Base-by-base conservation (phyloP, 2,797 vertebrate genomes). In the Lophius americanus region DNA sequence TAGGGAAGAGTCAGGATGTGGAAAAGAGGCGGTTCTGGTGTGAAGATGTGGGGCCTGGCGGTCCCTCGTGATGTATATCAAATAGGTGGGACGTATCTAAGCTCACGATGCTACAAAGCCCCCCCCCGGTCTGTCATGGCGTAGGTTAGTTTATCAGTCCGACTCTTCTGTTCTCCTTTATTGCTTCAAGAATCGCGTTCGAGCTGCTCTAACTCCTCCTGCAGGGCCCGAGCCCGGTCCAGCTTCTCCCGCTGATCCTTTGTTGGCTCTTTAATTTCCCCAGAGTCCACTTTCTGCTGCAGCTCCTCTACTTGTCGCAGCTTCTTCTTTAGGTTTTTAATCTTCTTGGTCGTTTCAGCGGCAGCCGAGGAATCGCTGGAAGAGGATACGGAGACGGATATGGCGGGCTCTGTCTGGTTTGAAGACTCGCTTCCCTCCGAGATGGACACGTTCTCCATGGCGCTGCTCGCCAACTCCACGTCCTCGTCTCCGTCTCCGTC, bases 281-380 rank as follows among this genome's bases (percentile, higher is more conserved):
- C 97, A 0, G 92, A 92, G 90, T 95, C 93, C 81, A 99, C 78
- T 83, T 96, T 95, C 66, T 94, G 96, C 91, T 95, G 93, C 81
- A 99, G 80, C 13, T 98, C 96, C 83, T 97, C 95, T 8, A 96
- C 93, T 85, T 98, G 96, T 9, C 96, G 93, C 78, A 99, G 92
- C 90, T 99, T 98, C 93, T 98, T 99, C 81, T 88, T 92, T 68
- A 99, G 90, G 70, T 94, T 97, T 90, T 99, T 99, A 4, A 98
- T 91, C 88, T 96, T 96, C 92, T 94, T 96, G 79, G 87, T 83
- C 67, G 89, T 96, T 85, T 98, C 96, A 0, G 89, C 69, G 9
- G 72, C 69, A 0, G 81, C 70, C 5, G 83, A 70, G 35, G 81
- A 57, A 3, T 89, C 80, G 0, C 75, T 14, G 0, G 75, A 13